A percentile compares a stretch with the other conserved stretches of the same genome.
Conservation (phyloP, 2,113 vertebrate species). For the Pachypanchax playfairii region DNA sequence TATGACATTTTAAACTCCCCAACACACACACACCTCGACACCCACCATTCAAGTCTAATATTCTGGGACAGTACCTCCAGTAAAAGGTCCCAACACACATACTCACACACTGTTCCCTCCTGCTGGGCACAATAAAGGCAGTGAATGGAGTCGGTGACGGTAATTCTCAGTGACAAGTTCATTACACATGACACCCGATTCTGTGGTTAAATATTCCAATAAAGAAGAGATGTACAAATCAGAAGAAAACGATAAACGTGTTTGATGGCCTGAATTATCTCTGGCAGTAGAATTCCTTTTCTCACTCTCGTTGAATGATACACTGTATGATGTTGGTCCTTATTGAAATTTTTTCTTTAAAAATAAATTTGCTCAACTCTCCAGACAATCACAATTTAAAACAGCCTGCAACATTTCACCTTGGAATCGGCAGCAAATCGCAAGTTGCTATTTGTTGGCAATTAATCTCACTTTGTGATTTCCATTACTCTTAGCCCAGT, state of each 20-base stretch:
- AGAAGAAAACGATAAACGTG: slow-evolving; percentile 17
- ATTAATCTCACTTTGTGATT: slow-evolving; percentile 58
- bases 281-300: not conserved
- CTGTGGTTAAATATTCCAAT: slow-evolving; percentile 38
- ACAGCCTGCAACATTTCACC: slow-evolving; percentile 28
- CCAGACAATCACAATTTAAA: slow-evolving; percentile 10
- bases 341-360: not conserved
- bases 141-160: slow-evolving; percentile 57
- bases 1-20: slow-evolving; percentile 21
- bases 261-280: slow-evolving; percentile 4
- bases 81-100: slow-evolving; percentile 37
- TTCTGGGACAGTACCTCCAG: slow-evolving; percentile 50
- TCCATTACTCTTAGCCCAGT: slow-evolving; percentile 48
- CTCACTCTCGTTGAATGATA: not conserved
- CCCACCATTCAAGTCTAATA: slow-evolving; percentile 43
- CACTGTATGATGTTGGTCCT: not conserved
- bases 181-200: slow-evolving; percentile 52
- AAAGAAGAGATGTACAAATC: slow-evolving; percentile 31
- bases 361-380: not conserved
- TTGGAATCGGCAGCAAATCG: slow-evolving; percentile 35
- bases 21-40: not conserved
- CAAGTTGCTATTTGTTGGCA: slow-evolving; percentile 38
- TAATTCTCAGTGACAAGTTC: slow-evolving; percentile 70
- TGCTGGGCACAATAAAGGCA: slow-evolving; percentile 13
- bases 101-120: slow-evolving; percentile 30